Base-by-base conservation (phyloP, 2,888 invertebrate species). In the Sphaeridia pumilis region DNA sequence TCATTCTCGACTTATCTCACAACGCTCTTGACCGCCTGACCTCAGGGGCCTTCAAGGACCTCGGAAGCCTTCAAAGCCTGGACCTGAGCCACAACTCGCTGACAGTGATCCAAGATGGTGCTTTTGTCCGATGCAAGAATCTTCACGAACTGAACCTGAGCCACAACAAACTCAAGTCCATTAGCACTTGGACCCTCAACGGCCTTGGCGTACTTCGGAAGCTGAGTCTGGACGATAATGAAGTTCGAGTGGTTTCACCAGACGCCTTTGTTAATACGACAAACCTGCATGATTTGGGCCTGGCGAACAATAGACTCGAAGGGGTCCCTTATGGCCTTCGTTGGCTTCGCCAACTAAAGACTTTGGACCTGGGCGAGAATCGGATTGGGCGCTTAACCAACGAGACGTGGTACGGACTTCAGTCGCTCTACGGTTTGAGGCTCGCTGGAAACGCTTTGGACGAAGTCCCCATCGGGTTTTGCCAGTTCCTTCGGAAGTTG, bases 311-410 rank as follows among this genome's bases (percentile, higher is more conserved):
- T 72, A 73, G 76, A 66, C 73, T 87, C 65, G 78, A 77, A 35
- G 79, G 79, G 63, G 76, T 83, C 53, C 84, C 86, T 56, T 66
- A 68, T 3, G 83, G 84, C 38, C 76, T 84, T 58, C 79, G 79
- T 64, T 79, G 78, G 63, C 73, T 87, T 58, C 73, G 77, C 62
- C 79, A 81, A 66, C 73, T 89, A 66, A 83, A 82, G 67, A 82
- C 82, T 26, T 74, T 89, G 56, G 85, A 87, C 72, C 75, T 89
- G 65, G 85, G 85, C 45, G 84, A 85, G 73, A 90, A 89, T 72
- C 76, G 77, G 67, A 82, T 90, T 67, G 78, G 80, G 60, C 75
- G 75, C 61, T 77, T 90, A 52, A 77, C 76, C 54, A 81, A 82
- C 67, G 75, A 79, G 55, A 81, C 83, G 47, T 84, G 88, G 66